phyloP scores from a whole-genome alignment of 2,888 invertebrate species.

The Tenthredo scrophulariae region DNA sequence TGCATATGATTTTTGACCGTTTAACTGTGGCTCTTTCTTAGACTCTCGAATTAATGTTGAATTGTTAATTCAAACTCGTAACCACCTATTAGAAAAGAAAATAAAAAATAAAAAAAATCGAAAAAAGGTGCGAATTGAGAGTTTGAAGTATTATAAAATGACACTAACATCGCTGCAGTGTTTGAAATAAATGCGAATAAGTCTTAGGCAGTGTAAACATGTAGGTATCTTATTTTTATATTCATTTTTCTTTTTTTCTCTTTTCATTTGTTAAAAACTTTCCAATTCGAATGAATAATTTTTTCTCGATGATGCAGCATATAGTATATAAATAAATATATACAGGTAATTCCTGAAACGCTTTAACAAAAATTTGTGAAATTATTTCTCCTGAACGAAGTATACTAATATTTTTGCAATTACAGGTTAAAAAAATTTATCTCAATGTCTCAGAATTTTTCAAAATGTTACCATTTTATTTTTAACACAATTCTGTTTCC shows the following conservation, averaged over 20 bases:
- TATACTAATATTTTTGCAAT: neutral
- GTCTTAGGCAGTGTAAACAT: neutral
- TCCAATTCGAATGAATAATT: neutral
- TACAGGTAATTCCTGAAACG: neutral
- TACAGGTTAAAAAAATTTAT: neutral
- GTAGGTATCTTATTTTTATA: neutral
- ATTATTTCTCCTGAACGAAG: neutral
- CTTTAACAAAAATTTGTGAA: neutral
- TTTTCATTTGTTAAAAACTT: constrained; percentile 13
- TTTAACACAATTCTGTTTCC: neutral
- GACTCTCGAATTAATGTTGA: neutral
- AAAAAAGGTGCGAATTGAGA: constrained; percentile 2
- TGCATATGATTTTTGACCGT: neutral
- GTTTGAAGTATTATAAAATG: neutral
- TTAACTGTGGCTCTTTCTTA: neutral
- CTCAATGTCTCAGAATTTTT: too few relatives aligned
- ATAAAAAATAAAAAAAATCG: neutral
- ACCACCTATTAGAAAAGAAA: neutral
- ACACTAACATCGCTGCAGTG: neutral
- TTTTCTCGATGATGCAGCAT: neutral
- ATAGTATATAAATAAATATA: too few relatives aligned
- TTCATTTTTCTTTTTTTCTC: neutral
- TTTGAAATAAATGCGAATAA: constrained; percentile 11
- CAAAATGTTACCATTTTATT: neutral
- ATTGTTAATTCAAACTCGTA: neutral